These are phyloP conservation scores for Acrobasis consociella DNA, from an alignment of 2,888 invertebrate species.

Conservation along the genomic window DNA sequence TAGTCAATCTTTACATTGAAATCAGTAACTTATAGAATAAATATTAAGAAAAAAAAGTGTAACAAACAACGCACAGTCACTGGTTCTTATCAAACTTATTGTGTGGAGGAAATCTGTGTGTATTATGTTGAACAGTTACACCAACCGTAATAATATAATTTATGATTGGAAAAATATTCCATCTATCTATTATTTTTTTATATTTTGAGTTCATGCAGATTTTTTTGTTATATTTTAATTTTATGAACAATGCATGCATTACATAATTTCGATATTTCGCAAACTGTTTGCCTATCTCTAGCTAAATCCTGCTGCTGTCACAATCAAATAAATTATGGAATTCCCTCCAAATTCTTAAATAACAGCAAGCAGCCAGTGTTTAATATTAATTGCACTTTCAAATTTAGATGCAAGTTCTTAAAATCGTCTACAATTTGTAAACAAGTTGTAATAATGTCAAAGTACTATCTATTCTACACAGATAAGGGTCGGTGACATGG, in stretches of 20 bases:
- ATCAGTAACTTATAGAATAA: too few relatives aligned
- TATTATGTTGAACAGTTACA: too few relatives aligned
- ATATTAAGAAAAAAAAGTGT: too few relatives aligned
- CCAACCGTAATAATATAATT: not conserved
- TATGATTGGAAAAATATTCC: conserved; percentile 3
- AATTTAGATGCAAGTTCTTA: conserved; percentile 31
- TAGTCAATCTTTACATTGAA: too few relatives aligned
- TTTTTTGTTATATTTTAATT: not conserved
- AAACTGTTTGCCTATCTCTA: conserved; percentile 13
- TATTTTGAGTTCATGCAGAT: conserved; percentile 8
- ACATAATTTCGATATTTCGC: conserved; percentile 12
- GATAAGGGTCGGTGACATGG: not conserved
- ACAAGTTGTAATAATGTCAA: not conserved
- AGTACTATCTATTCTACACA: not conserved
- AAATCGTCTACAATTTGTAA: not conserved
- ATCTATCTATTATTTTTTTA: not conserved
- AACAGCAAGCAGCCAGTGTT: conserved; percentile 36
- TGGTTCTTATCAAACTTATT: too few relatives aligned
- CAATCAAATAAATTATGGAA: conserved; percentile 47
- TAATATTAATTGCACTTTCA: conserved; percentile 68
- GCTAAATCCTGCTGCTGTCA: conserved; percentile 34
- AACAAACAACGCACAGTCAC: too few relatives aligned
- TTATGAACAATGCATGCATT: conserved; percentile 8
- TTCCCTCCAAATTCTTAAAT: conserved; percentile 56
- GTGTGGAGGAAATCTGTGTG: too few relatives aligned